These are phyloP conservation scores for Ascaphus truei DNA, from an alignment of 2,113 vertebrate genomes.

Conservation along the genomic window DNA sequence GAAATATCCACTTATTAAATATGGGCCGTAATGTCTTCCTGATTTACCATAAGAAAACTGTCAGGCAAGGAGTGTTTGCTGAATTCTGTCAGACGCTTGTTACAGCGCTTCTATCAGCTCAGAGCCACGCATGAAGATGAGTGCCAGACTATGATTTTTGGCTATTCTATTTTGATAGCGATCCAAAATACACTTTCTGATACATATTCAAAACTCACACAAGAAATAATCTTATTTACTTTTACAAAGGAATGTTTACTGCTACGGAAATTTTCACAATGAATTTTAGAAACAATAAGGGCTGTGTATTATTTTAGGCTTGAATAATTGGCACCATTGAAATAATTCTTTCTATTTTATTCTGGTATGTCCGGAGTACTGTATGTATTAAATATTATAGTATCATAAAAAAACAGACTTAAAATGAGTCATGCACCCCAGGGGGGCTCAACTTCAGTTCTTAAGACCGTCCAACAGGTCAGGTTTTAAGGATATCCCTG, in stretches of 20 bases:
- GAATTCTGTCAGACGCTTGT: no score
- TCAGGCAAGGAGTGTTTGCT: neutral
- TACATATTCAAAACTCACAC: neutral
- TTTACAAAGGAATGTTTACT: slow-evolving; percentile 8
- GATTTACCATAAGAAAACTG: no score
- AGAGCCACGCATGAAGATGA: neutral
- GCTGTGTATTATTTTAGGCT: no score
- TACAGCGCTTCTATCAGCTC: neutral
- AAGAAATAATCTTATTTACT: slow-evolving; percentile 15
- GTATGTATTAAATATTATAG: no score
- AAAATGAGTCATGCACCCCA: no score
- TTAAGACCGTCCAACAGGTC: no score
- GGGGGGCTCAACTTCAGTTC: no score
- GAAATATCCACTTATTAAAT: slow-evolving; percentile 17
- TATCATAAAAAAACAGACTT: neutral
- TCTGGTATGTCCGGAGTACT: no score
- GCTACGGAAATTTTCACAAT: neutral
- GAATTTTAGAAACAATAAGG: neutral
- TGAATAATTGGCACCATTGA: neutral
- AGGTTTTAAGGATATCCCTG: no score
- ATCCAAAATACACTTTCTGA: neutral
- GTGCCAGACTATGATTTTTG: neutral
- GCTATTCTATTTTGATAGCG: neutral
- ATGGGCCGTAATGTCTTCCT: no score
- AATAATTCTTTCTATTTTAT: neutral